phyloP scores from a whole-genome alignment of 2,113 vertebrate species.

The Tylochromis polylepis region DNA sequence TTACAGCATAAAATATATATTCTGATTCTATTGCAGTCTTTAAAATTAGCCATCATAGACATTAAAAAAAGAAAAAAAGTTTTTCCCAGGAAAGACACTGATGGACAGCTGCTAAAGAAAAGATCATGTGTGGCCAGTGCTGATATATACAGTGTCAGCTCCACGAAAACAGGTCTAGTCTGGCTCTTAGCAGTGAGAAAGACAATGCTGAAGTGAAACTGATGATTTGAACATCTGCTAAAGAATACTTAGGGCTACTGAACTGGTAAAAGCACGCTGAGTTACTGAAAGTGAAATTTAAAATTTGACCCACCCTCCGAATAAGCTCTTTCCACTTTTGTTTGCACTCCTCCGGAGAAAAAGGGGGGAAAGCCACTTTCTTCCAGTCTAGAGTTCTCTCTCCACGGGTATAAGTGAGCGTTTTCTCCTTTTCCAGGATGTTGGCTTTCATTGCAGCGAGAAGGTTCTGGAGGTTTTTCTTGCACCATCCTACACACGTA shows the following conservation, averaged over 20 bases:
- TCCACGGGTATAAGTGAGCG: fast-evolving
- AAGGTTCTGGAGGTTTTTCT: constrained; percentile 12
- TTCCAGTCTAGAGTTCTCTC: constrained; percentile 38
- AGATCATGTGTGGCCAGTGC: no score
- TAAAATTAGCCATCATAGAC: no score
- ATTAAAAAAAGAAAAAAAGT: no score
- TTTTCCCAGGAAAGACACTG: no score
- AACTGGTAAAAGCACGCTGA: not conserved
- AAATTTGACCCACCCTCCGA: constrained; percentile 4
- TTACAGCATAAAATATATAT: not conserved
- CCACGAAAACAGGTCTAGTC: no score
- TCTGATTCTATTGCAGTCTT: no score
- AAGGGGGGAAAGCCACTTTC: constrained; percentile 47
- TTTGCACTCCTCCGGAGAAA: constrained; percentile 41
- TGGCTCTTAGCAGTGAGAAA: not conserved
- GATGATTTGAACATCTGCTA: not conserved
- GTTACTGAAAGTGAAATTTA: not conserved
- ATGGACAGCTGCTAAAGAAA: no score
- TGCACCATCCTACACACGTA: constrained; percentile 20
- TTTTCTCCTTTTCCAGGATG: not conserved
- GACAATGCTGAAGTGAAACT: not conserved
- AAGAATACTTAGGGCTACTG: not conserved
- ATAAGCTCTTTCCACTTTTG: constrained; percentile 34
- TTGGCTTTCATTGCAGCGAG: constrained; percentile 12
- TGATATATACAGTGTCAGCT: no score